phyloP scores from a whole-genome alignment of 2,797 vertebrate genomes.

The Myoxocephalus aenaeus region DNA sequence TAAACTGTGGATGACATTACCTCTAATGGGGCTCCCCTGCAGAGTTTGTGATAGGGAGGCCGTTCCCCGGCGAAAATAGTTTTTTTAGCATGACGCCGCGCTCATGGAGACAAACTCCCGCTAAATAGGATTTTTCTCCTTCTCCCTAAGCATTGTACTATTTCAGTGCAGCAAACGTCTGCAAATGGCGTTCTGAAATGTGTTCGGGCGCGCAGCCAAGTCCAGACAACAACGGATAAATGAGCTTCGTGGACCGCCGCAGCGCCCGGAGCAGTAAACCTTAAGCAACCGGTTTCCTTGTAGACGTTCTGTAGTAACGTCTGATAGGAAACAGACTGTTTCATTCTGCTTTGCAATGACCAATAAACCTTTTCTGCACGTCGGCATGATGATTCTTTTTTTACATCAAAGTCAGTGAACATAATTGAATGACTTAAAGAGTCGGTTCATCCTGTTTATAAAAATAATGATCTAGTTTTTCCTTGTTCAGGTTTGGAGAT shows the following conservation, averaged over 20 bases:
- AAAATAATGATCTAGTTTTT: not conserved
- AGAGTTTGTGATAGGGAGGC: constrained; percentile 83
- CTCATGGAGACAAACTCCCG: constrained; percentile 75
- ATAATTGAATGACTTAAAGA: constrained; percentile 14
- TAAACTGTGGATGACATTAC: constrained; percentile 87
- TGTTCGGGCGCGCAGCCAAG: constrained; percentile 72
- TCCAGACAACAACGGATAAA: constrained; percentile 68
- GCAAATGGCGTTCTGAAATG: constrained; percentile 74
- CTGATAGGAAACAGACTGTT: constrained; percentile 25
- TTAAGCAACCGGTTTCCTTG: constrained; percentile 34
- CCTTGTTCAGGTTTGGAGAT: no score
- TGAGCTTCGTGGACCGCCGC: constrained; percentile 60
- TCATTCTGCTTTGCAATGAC: constrained; percentile 8
- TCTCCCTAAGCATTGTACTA: constrained; percentile 70
- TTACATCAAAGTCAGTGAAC: not conserved
- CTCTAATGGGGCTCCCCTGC: constrained; percentile 85
- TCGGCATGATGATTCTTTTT: constrained; percentile 8
- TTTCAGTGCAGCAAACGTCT: constrained; percentile 72
- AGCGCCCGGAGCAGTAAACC: constrained; percentile 47
- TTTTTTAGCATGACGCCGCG: constrained; percentile 80
- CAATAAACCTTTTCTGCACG: constrained; percentile 30
- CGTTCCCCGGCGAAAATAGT: constrained; percentile 76
- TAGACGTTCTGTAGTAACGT: constrained; percentile 20
- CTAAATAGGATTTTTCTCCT: constrained; percentile 80
- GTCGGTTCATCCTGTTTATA: not conserved